Conservation (phyloP, 2,113 vertebrate genomes). For the Centropus unirufus region DNA sequence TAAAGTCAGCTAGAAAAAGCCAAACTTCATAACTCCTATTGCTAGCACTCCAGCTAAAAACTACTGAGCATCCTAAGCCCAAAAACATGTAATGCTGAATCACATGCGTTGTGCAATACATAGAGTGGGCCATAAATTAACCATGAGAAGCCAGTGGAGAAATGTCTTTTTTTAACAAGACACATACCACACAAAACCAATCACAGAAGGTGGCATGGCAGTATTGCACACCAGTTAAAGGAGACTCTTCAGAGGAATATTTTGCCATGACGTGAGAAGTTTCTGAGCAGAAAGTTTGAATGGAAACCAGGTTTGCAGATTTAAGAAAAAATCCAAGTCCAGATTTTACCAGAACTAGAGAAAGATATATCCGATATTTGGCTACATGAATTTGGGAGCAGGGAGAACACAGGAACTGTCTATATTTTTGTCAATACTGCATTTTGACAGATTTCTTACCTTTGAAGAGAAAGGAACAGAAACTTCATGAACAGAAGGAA, state of each 20-base stretch:
- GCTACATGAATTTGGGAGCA: neutral
- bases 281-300: neutral
- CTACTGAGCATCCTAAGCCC: neutral
- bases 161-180: neutral
- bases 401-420: neutral
- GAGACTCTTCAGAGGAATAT: neutral
- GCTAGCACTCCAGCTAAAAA: neutral
- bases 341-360: neutral
- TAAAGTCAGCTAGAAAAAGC: neutral
- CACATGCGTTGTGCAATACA: neutral
- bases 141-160: neutral
- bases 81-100: neutral
- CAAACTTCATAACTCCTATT: neutral
- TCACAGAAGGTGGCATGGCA: fast-evolving
- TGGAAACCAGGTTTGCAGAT: neutral
- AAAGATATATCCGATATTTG: neutral
- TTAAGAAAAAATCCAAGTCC: neutral
- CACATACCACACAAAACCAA: neutral
- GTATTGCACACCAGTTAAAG: neutral
- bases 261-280: neutral
- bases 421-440: neutral
- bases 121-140: neutral
- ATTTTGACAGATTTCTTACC: neutral
- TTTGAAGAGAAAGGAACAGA: neutral
- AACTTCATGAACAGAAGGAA: neutral